These are phyloP conservation scores for Acromyrmex heyeri DNA, from an alignment of 1,140 invertebrate genomes.

Conservation along the genomic window DNA sequence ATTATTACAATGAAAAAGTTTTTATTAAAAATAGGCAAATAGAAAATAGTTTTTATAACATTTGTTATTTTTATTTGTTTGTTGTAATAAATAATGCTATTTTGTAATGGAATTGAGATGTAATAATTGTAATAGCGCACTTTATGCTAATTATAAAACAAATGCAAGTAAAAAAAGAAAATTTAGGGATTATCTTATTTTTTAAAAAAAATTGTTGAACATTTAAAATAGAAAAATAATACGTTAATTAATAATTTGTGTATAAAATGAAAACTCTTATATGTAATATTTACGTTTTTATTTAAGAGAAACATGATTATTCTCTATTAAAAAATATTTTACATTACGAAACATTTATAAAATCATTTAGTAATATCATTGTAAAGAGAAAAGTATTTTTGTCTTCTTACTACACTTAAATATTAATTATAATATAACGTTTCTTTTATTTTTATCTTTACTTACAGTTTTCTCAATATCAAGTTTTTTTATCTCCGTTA, in stretches of 20 bases:
- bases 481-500: not conserved
- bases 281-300: not conserved
- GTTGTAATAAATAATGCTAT: too few species aligned
- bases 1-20: too few species aligned
- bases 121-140: too few species aligned
- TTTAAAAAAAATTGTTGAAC: too few species aligned
- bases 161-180: too few species aligned
- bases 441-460: not conserved
- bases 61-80: too few species aligned
- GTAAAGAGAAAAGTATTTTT: not conserved
- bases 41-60: too few species aligned
- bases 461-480: not conserved
- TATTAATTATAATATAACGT: conserved; percentile 9
- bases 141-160: too few species aligned
- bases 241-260: not conserved
- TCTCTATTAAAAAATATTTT: not conserved
- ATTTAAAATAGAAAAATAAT: not conserved
- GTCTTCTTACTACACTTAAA: not conserved
- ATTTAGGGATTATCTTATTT: too few species aligned
- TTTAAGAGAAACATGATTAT: not conserved
- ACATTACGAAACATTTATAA: not conserved
- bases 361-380: not conserved
- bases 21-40: too few species aligned
- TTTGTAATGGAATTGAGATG: too few species aligned
- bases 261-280: not conserved